Conservation (phyloP, 2,113 vertebrate species). For the Tricholaema leucomelas region DNA sequence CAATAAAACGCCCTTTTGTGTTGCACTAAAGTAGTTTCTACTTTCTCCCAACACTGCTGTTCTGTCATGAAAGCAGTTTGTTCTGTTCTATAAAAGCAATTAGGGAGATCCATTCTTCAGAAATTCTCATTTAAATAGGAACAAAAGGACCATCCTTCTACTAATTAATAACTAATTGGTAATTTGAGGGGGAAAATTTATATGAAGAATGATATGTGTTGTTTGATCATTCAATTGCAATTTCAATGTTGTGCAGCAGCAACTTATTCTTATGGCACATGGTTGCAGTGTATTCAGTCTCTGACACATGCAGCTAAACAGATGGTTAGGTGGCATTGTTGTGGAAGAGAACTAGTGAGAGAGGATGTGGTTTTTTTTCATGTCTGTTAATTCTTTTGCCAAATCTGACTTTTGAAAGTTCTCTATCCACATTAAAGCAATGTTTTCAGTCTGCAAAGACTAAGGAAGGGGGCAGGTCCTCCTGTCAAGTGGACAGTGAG, state of each 20-base stretch:
- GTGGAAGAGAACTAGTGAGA: not conserved
- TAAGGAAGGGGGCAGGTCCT: not conserved
- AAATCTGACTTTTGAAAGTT: no score
- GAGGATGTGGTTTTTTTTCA: not conserved
- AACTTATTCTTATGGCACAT: not conserved
- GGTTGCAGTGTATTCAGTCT: not conserved
- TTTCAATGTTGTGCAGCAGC: not conserved
- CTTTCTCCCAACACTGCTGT: not conserved
- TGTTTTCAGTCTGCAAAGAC: no score
- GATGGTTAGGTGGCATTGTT: rapidly evolving
- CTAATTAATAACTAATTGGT: not conserved
- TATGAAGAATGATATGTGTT: not conserved
- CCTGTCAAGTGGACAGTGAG: not conserved
- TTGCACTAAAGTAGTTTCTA: not conserved
- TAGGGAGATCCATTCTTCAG: not conserved
- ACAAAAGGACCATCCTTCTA: not conserved
- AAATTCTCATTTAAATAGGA: not conserved
- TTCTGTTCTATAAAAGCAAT: not conserved
- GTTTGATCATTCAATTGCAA: not conserved
- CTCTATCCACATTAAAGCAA: not conserved
- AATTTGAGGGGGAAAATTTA: not conserved
- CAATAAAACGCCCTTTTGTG: not conserved
- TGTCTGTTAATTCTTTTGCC: not conserved
- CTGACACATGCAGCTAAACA: not conserved
- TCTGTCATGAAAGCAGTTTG: not conserved